Conservation (phyloP, 2,888 invertebrate genomes). For the Monopis laevigella region DNA sequence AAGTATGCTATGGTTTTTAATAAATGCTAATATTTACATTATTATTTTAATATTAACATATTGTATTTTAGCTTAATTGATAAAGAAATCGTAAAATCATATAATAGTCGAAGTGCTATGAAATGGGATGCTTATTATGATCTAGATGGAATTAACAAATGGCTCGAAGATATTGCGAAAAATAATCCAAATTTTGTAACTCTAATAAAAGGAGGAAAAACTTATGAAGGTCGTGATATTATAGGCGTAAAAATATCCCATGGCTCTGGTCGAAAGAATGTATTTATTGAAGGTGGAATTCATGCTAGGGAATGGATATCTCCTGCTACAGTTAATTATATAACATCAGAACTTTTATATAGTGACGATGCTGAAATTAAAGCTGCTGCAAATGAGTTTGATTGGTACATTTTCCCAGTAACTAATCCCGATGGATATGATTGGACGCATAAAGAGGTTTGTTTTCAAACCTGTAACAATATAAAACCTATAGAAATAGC, state of each 20-base stretch:
- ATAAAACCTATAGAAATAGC: neutral
- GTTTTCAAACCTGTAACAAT: conserved; percentile 7
- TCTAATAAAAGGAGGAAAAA: conserved; percentile 38
- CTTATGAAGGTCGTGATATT: conserved; percentile 52
- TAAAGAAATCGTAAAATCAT: conserved; percentile 41
- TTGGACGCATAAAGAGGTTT: conserved; percentile 70
- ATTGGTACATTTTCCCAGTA: conserved; percentile 80
- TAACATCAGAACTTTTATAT: conserved; percentile 69
- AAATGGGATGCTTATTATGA: conserved; percentile 70
- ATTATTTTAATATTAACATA: neutral
- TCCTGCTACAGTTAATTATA: conserved; percentile 69
- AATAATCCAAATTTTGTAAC: conserved; percentile 52
- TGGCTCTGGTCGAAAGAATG: conserved; percentile 33
- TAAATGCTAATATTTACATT: no score
- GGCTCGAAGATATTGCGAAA: conserved; percentile 60
- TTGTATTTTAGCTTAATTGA: conserved; percentile 53
- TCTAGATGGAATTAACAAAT: conserved; percentile 67
- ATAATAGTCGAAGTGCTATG: conserved; percentile 36
- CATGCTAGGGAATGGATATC: conserved; percentile 83
- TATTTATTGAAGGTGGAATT: conserved; percentile 65
- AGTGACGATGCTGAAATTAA: conserved; percentile 51
- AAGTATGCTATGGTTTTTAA: conserved; percentile 15
- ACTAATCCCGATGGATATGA: conserved; percentile 83
- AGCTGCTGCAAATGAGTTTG: conserved; percentile 61
- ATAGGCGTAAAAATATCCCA: conserved; percentile 58